Evolutionary conservation across 2,888 invertebrate genomes (phyloP), one percentile per base, ranked within the genome.

Genomic region (Teleiodes luculella): DNA sequence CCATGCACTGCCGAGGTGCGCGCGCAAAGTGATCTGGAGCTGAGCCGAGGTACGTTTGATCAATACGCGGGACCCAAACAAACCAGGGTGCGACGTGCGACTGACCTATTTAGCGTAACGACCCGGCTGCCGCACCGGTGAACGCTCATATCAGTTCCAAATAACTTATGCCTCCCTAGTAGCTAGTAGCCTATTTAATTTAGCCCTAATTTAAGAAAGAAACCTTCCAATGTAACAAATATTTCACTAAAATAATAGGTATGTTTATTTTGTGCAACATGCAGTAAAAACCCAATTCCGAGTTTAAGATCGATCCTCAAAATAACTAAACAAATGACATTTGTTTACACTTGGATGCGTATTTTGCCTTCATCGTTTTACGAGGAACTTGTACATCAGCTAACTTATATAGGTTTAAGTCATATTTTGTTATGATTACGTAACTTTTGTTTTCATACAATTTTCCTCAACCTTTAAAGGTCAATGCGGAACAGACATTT

Each of bases 61-160:
- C 88, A 80, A 87, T 87, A 87, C 73, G 63, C 60, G 74, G 70
- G 83, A 88, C 87, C 88, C 87, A 88, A 88, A 88, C 87, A 87
- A 86, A 83, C 80, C 70, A 67, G 74, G 73, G 74, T 70, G 74
- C 70, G 62, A 70, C 74, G 74, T 82, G 83, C 85, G 75, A 79
- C 67, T 87, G 86, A 86, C 87, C 87, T 78, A 87, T 79, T 81
- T 80, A 73, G 68, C 62, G 59, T 62, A 68, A 66, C 54, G 56
- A 50, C 53, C 41, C 50, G 53, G 37, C 50, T 48, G 63, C 61
- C 33, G 3, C n/a, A 24, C 24, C 24, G 24, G 24, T 24, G 24
- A 6, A 50, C 53, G 46, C 41, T 45, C 6, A 37, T 46, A 37
- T 48, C 33, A 39, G 11, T 35, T 43, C 37, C 37, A 37, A 50